Percentiles rank a stretch among this genome's conserved stretches.
Conservation (phyloP, 2,888 invertebrate species). For the Oscheius sp. region DNA sequence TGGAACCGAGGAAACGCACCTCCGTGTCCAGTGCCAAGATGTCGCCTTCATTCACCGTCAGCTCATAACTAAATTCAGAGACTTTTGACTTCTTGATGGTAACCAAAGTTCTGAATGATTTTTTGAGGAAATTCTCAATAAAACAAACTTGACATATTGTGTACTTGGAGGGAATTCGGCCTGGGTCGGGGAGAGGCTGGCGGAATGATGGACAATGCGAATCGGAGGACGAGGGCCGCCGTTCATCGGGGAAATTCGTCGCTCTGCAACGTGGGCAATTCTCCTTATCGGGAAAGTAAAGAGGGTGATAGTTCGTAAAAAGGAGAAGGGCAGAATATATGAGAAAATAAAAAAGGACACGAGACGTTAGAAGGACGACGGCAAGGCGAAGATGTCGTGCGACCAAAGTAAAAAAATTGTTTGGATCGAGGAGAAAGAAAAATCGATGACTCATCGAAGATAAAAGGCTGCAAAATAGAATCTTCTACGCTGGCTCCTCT, state of each 20-base stretch:
- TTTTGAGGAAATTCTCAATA: not conserved
- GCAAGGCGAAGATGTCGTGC: too few species aligned
- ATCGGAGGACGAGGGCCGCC: too few species aligned
- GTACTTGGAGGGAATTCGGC: conserved; percentile 5
- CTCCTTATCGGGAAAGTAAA: too few species aligned
- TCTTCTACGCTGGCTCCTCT: too few species aligned
- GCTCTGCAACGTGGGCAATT: too few species aligned
- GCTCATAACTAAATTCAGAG: conserved; percentile 17
- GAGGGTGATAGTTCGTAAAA: too few species aligned
- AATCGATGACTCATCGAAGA: conserved; percentile 62
- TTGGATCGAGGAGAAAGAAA: too few species aligned
- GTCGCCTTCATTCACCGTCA: not conserved
- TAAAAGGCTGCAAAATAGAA: conserved; percentile 70
- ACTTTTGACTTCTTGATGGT: not conserved
- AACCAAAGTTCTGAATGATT: not conserved
- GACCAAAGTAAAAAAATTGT: too few species aligned
- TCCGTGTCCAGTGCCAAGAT: conserved; percentile 4
- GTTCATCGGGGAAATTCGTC: too few species aligned
- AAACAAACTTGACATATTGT: conserved; percentile 4
- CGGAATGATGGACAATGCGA: not conserved
- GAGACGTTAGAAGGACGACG: too few species aligned
- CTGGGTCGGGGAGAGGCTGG: not conserved
- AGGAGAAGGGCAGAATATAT: too few species aligned
- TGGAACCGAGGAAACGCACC: not conserved
- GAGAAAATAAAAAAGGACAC: too few species aligned